Conservation (phyloP, 2,888 invertebrate genomes). For the Tetranychus truncatus region DNA sequence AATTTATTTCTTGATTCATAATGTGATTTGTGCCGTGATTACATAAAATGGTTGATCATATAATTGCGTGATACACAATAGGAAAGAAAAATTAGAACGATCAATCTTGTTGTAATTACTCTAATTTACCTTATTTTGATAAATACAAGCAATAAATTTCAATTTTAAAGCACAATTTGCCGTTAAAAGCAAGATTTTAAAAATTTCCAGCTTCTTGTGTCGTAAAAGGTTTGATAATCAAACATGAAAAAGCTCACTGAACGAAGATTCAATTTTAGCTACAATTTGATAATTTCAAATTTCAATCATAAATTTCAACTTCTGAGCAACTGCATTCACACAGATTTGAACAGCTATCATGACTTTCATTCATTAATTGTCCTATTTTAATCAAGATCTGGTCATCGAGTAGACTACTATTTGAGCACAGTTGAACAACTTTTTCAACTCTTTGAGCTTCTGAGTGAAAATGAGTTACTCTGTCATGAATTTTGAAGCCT, state of each 20-base stretch:
- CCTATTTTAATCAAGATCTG: conserved; percentile 42
- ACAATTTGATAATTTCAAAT: neutral
- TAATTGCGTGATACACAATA: neutral
- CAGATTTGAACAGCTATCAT: conserved; percentile 57
- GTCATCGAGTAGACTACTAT: neutral
- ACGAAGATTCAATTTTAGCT: neutral
- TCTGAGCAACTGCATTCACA: conserved; percentile 86
- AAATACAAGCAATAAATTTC: too few species aligned
- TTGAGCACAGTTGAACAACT: conserved; percentile 32
- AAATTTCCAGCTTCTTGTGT: too few species aligned
- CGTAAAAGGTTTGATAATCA: too few species aligned
- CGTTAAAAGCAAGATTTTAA: too few species aligned
- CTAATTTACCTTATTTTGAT: too few species aligned
- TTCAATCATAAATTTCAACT: too few species aligned
- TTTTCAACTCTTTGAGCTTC: conserved; percentile 61
- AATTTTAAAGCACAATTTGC: too few species aligned
- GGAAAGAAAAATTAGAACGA: neutral
- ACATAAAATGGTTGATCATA: neutral
- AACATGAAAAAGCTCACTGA: too few species aligned
- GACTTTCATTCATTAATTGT: conserved; percentile 67
- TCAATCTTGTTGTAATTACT: neutral
- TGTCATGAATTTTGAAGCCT: conserved; percentile 50
- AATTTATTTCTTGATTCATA: neutral
- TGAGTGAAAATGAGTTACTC: conserved; percentile 45
- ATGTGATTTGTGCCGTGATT: neutral